Evolutionary conservation across 2,888 invertebrate species (phyloP), one percentile per base, ranked within the genome.

Genomic region (Tuta absoluta): DNA sequence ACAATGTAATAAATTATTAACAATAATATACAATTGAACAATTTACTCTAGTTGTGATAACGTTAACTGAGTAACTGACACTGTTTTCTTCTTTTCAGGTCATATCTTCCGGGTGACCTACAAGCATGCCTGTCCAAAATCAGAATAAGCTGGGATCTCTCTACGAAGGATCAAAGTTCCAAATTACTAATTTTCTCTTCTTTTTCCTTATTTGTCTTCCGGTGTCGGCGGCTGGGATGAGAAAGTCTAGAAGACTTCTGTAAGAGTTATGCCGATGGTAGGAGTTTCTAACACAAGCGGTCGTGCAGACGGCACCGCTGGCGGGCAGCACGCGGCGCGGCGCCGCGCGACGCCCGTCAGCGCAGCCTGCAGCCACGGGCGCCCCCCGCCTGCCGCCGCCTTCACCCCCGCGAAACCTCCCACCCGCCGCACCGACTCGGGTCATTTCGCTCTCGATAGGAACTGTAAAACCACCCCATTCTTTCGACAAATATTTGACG

Each of bases 291-390:
- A 66, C 33, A 11, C 12, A 28, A 77, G 78, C 76, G 79, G 81
- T 69, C 63, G 84, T 87, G 69, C 81, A 75, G 70, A 71, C 75
- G 87, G 86, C 79, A 90, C 69, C 85, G 81, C 81, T 78, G 72
- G 81, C 72, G 74, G 77, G 77, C 79, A 71, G 68, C 80, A 67
- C 72, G 76, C 73, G 48, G 48, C 21, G 48, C 12, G 72, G 69
- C 79, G 73, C 65, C 68, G 70, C 72, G 71, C 70, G 80, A 73
- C 73, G 84, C 73, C 67, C 76, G 74, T 85, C 75, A 63, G 76
- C 79, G 90, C 75, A 91, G 91, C 75, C 82, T 72, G 78, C 85
- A 91, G 91, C 91, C 91, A 85, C 68, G 80, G 85, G 83, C 87
- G 86, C 75, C 82, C 84, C 82, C 84, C 84, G 79, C 74, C 72